A percentile compares a stretch with the other conserved stretches of the same genome.
These are phyloP conservation scores for Mantis religiosa DNA, from an alignment of 2,888 invertebrate genomes.

Conservation along the genomic window DNA sequence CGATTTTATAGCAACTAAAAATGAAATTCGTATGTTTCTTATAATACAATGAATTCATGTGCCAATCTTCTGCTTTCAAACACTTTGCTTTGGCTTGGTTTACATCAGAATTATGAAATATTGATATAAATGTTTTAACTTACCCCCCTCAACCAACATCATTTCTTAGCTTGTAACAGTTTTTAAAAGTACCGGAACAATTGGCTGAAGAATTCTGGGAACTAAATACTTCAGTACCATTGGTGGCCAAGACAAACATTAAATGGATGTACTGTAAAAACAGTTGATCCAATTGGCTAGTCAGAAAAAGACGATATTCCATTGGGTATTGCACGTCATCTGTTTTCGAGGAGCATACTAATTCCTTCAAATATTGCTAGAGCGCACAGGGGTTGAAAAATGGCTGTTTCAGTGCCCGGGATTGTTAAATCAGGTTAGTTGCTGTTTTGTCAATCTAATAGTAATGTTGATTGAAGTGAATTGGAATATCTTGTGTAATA, in stretches of 20 bases:
- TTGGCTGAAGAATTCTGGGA: background rate
- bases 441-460: background rate
- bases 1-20: too few species aligned
- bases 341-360: background rate
- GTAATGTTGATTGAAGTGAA: background rate
- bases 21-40: too few species aligned
- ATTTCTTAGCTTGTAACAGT: background rate
- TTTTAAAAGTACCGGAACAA: background rate
- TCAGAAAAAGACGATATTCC: background rate
- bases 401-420: background rate
- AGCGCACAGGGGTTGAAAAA: background rate
- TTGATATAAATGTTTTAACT: background rate
- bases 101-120: background rate
- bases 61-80: too few species aligned
- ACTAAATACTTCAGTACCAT: background rate
- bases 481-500: background rate
- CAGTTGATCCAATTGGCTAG: background rate
- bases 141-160: background rate
- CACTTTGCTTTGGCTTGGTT: too few species aligned
- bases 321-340: background rate
- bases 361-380: background rate
- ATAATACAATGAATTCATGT: too few species aligned
- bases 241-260: background rate
- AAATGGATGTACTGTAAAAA: background rate
- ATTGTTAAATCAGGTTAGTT: background rate